Evolutionary conservation across 2,888 invertebrate genomes (phyloP).

Genomic region (Trichogramma evanescens): DNA sequence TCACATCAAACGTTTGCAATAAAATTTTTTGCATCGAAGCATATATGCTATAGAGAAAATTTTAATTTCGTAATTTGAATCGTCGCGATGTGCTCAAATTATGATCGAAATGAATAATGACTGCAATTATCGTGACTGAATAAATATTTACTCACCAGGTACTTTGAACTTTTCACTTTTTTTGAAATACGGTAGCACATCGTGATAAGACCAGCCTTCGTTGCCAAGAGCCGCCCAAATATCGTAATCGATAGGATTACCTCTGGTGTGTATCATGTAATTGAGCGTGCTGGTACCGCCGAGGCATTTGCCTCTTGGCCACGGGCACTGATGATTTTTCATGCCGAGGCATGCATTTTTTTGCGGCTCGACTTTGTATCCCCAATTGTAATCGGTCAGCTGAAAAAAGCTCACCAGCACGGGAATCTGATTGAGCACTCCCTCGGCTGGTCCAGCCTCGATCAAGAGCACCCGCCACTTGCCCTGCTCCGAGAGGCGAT

Average conservation of each 20-base stretch:
- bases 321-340: slow-evolving; percentile 67
- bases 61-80: too few species aligned
- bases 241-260: slow-evolving; percentile 34
- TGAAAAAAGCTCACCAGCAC: slow-evolving; percentile 54
- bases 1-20: too few species aligned
- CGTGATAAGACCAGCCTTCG: slow-evolving; percentile 35
- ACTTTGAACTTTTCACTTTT: slow-evolving; percentile 35
- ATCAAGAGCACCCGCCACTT: slow-evolving; percentile 59
- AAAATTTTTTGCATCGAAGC: too few species aligned
- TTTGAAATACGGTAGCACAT: slow-evolving; percentile 35
- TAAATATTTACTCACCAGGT: slow-evolving; percentile 26
- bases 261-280: slow-evolving; percentile 42
- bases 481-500: slow-evolving; percentile 59
- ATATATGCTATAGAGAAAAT: too few species aligned
- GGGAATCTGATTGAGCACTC: slow-evolving; percentile 54
- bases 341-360: slow-evolving; percentile 60
- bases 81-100: not conserved
- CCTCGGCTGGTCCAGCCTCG: slow-evolving; percentile 57
- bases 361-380: slow-evolving; percentile 62
- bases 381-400: slow-evolving; percentile 62
- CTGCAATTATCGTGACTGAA: not conserved
- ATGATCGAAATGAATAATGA: not conserved
- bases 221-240: slow-evolving; percentile 36
- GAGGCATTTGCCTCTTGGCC: slow-evolving; percentile 55
- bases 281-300: slow-evolving; percentile 41